phyloP scores from a whole-genome alignment of 2,888 invertebrate species.

The Ceramica pisi region DNA sequence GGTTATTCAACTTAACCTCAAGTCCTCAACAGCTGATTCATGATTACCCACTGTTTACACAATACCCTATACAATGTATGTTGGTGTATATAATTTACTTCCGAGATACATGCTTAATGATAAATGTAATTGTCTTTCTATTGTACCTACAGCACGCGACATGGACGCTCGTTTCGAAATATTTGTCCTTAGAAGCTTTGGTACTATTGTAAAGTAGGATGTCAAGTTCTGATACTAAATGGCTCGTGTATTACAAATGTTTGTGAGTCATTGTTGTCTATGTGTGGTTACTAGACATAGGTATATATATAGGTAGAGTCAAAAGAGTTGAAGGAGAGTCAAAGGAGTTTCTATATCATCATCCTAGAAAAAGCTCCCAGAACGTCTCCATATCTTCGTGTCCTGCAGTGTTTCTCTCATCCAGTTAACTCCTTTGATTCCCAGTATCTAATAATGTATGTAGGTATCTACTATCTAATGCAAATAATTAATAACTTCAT shows the following conservation, averaged over 20 bases:
- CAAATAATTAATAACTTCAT: too few relatives aligned
- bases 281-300: slow-evolving; percentile 6
- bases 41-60: slow-evolving; percentile 33
- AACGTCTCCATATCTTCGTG: not conserved
- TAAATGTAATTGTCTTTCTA: slow-evolving; percentile 56
- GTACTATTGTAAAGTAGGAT: slow-evolving; percentile 45
- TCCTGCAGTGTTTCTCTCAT: not conserved
- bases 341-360: too few relatives aligned
- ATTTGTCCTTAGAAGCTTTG: slow-evolving; percentile 46
- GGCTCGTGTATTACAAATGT: slow-evolving; percentile 37
- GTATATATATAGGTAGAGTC: not conserved
- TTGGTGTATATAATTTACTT: slow-evolving; percentile 40
- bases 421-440: not conserved
- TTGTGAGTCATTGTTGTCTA: slow-evolving; percentile 45
- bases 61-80: slow-evolving; percentile 22
- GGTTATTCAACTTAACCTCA: slow-evolving; percentile 12
- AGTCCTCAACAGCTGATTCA: not conserved
- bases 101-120: slow-evolving; percentile 45
- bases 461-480: too few relatives aligned
- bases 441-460: too few relatives aligned
- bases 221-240: slow-evolving; percentile 48
- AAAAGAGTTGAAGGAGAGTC: too few relatives aligned
- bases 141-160: slow-evolving; percentile 46
- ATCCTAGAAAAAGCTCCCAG: not conserved
- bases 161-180: slow-evolving; percentile 47